Base-by-base conservation (phyloP, 2,113 vertebrate genomes). In the Hemicordylus capensis region DNA sequence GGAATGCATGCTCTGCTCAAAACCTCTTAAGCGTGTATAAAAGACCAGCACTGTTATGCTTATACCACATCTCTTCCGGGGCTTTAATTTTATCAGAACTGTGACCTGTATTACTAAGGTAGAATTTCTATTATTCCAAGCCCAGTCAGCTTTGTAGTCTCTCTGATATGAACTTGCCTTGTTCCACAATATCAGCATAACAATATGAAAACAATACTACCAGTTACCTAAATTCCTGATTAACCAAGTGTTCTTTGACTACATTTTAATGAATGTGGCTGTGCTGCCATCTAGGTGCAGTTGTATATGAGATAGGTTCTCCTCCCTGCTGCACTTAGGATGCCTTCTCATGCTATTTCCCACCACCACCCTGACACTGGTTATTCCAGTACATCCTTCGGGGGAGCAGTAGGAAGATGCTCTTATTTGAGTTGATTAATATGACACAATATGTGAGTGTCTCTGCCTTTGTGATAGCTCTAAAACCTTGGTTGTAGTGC, bases 171-270 rank as follows among this genome's bases (percentile, higher is more conserved):
- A 34, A 83, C 56, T 34, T 63, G 54, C 12, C 17, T 83, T 31
- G 48, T 1, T 42, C 22, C 76, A 75, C 28, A 59, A 4, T 28
- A 10, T 51, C 31, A 31, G 15, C 73, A 9, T 73, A 73, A 22
- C 51, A 6, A n/a, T 22, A 46, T 48, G 44, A 31, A 48, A 75
- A 51, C 19, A 42, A 83, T 83, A 56, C 39, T 83, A 34, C 12
- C 39, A 48, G 15, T 74, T 74, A 46, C 34, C 59, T 63, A 42
- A 83, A 74, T 74, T 74, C 42, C 28, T 72, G 66, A 69, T 69
- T 69, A 80, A 67, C 78, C 78, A 66, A 67, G 22, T 83, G 61
- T 84, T 76, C 37, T 84, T 76, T 84, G 48, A 76, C 73, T 72
- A 56, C 46, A 42, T n/a, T 59, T 67, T 67, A 58, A 54, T 76